Evolutionary conservation across 2,797 vertebrate genomes (phyloP).

Genomic region (Microchirus variegatus): DNA sequence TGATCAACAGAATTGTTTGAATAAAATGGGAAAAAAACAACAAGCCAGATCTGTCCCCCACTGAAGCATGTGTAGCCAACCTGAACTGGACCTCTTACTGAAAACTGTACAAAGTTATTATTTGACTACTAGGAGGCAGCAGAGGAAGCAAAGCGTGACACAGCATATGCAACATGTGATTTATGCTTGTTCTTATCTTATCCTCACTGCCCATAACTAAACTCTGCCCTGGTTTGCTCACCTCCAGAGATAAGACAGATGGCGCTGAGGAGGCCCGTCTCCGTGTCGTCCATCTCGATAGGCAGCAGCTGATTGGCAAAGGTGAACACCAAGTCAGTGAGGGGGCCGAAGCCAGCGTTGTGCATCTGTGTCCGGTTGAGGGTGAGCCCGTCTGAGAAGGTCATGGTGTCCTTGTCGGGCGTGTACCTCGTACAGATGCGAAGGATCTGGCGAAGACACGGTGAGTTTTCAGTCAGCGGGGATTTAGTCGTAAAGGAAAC

Average conservation of each 20-base stretch:
- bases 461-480: constrained; percentile 15
- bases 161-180: too few relatives aligned
- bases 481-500: background rate
- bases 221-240: constrained; percentile 46
- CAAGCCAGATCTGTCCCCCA: too few relatives aligned
- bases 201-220: constrained; percentile 12
- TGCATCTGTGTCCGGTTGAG: constrained; percentile 95
- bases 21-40: too few relatives aligned
- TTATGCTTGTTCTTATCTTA: background rate
- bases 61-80: too few relatives aligned
- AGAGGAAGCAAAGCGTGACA: too few relatives aligned
- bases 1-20: too few relatives aligned
- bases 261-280: constrained; percentile 91
- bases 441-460: constrained; percentile 81
- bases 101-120: too few relatives aligned
- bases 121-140: too few relatives aligned
- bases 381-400: constrained; percentile 91
- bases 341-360: constrained; percentile 92
- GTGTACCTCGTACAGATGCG: constrained; percentile 93
- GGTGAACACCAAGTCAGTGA: constrained; percentile 92
- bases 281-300: constrained; percentile 93
- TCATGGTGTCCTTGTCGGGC: constrained; percentile 94
- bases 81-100: too few relatives aligned
- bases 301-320: constrained; percentile 91
- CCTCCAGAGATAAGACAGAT: constrained; percentile 95